phyloP scores from a whole-genome alignment of 2,888 invertebrate genomes.

The Hoplodrina blanda region DNA sequence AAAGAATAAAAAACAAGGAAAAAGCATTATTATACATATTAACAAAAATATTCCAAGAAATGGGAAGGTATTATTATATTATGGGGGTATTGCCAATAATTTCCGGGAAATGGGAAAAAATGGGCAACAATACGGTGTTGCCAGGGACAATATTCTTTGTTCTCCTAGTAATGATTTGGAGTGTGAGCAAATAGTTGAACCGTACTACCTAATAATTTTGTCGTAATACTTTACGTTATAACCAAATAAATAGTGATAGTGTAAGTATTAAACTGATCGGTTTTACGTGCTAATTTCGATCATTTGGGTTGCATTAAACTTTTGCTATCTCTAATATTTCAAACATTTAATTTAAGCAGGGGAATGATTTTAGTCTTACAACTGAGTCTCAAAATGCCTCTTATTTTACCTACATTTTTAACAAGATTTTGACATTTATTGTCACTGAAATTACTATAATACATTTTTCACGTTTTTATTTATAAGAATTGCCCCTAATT shows the following conservation, averaged over 20 bases:
- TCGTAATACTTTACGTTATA: neutral
- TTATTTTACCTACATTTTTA: too few relatives aligned
- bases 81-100: slow-evolving; percentile 23
- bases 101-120: slow-evolving; percentile 18
- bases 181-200: neutral
- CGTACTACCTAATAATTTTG: neutral
- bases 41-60: slow-evolving; percentile 16
- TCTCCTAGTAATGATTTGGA: neutral
- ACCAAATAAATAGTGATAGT: neutral
- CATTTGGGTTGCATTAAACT: neutral
- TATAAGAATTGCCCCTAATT: neutral
- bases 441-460: too few relatives aligned
- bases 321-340: neutral
- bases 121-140: neutral
- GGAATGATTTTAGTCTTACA: too few relatives aligned
- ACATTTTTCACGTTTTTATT: too few relatives aligned
- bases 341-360: neutral
- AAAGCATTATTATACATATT: slow-evolving; percentile 36
- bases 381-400: too few relatives aligned
- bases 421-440: too few relatives aligned
- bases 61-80: neutral
- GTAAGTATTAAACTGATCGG: neutral
- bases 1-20: slow-evolving; percentile 31
- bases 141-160: neutral
- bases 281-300: neutral